Evolutionary conservation across 2,113 vertebrate species (phyloP).

Genomic region (Damaliscus lunatus): DNA sequence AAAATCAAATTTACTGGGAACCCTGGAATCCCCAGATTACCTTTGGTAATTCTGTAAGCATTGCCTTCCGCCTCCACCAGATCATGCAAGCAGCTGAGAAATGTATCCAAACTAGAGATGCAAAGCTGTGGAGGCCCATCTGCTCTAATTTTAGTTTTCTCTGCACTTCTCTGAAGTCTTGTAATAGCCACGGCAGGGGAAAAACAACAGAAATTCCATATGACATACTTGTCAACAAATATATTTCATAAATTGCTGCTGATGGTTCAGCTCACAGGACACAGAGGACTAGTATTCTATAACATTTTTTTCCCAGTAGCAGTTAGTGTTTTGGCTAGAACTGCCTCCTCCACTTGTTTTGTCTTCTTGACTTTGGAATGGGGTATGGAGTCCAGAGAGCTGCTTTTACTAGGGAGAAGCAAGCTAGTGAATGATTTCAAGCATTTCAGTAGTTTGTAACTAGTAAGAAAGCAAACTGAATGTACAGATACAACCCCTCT

Average conservation of each 20-base stretch:
- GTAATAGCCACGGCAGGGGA: background rate
- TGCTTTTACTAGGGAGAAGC: background rate
- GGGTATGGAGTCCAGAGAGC: background rate
- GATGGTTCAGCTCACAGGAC: background rate
- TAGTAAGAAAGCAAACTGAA: background rate
- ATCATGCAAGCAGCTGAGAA: background rate
- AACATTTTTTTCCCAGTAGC: background rate
- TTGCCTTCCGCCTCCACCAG: fast-evolving
- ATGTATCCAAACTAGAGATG: background rate
- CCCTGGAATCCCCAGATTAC: background rate
- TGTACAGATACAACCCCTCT: background rate
- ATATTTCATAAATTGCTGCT: background rate
- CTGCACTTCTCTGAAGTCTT: background rate
- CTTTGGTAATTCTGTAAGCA: background rate
- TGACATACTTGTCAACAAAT: background rate
- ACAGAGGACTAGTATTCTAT: background rate
- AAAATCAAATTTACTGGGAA: background rate
- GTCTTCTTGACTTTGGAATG: background rate
- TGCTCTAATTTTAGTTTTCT: constrained; percentile 23
- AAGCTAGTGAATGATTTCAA: background rate
- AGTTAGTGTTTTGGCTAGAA: background rate
- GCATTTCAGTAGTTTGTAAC: background rate
- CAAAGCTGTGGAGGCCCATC: background rate
- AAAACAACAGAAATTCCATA: background rate
- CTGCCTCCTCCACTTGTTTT: background rate